Evolutionary conservation across 2,113 vertebrate species (phyloP), one percentile per base, ranked within the genome.

Genomic region (Tupaia tana): DNA sequence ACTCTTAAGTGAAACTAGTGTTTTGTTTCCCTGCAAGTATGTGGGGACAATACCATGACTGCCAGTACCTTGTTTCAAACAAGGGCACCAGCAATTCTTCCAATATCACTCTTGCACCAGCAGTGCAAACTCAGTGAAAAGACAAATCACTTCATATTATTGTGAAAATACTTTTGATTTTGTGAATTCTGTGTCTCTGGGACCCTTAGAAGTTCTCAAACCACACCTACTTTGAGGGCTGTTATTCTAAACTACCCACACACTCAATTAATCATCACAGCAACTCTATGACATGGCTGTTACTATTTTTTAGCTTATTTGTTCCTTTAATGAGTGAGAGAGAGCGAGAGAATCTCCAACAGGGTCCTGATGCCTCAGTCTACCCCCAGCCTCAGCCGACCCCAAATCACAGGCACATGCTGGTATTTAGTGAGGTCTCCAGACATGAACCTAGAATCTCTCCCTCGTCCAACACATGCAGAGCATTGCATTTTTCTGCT

Each of bases 21-120:
- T 52, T 87, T 16, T 31, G 29, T 54, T 79, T 10, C 31, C 34
- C 25, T 19, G 9, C 18, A 59, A 54, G 13, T 20, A 66, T 6
- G 24, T 9, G 34, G 25, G 29, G 43, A 13, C 29, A 61, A 5
- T 12, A 14, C 16, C 2, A 6, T 10, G 52, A 61, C 34, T 24
- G 10, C 43, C 69, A 19, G 24, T 4, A 15, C 58, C 29, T 16
- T 5, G 31, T 64, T n/a, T 56, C 54, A 54, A 2, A 0, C 61
- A 0, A 10, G 64, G 75, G 64, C 7, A 27, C 43, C 22, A 6
- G 12, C 73, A 11, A 27, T 52, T 63, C 66, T 43, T 34, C 27
- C 11, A 8, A 11, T 1, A 0, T 8, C 3, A 2, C 24, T 92
- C 74, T 22, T 14, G 27, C 1, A 18, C 31, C 20, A 52, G n/a